Conservation (phyloP, 2,888 invertebrate species). For the Melangyna quadrimaculata region DNA sequence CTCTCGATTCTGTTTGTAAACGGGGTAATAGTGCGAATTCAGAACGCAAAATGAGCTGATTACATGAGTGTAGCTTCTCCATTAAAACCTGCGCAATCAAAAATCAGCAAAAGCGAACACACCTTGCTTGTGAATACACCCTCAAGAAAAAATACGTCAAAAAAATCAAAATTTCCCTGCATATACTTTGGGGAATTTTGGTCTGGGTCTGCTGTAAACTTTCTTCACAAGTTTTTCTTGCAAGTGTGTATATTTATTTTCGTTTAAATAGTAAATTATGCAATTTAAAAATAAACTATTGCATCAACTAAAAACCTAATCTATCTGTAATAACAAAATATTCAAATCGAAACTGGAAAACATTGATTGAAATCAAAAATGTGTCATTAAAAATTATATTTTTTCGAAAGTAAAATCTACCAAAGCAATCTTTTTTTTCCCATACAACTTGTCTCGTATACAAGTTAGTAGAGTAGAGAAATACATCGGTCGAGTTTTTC, state of each 20-base stretch:
- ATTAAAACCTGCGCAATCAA: constrained; percentile 10
- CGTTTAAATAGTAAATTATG: constrained; percentile 51
- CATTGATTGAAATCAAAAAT: constrained; percentile 11
- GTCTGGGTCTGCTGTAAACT: constrained; percentile 47
- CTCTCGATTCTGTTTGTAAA: too few relatives aligned
- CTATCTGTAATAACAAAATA: not conserved
- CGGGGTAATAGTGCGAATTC: too few relatives aligned
- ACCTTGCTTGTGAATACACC: constrained; percentile 30
- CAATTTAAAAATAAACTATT: constrained; percentile 50
- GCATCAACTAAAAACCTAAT: not conserved
- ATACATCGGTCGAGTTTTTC: constrained; percentile 49
- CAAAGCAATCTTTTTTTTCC: constrained; percentile 40
- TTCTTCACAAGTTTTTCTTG: constrained; percentile 41
- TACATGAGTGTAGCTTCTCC: not conserved
- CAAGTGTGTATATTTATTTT: constrained; percentile 46
- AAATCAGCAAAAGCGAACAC: constrained; percentile 18
- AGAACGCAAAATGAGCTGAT: too few relatives aligned
- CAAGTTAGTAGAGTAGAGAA: constrained; percentile 43
- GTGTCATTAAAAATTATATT: constrained; percentile 31
- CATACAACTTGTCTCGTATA: constrained; percentile 66
- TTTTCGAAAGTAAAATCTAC: constrained; percentile 59
- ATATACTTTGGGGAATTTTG: constrained; percentile 35
- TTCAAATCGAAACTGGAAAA: not conserved
- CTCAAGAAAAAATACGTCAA: constrained; percentile 53
- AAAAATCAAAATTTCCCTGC: constrained; percentile 40